Base-by-base conservation (phyloP, 2,888 invertebrate species). In the Pollenia angustigena region DNA sequence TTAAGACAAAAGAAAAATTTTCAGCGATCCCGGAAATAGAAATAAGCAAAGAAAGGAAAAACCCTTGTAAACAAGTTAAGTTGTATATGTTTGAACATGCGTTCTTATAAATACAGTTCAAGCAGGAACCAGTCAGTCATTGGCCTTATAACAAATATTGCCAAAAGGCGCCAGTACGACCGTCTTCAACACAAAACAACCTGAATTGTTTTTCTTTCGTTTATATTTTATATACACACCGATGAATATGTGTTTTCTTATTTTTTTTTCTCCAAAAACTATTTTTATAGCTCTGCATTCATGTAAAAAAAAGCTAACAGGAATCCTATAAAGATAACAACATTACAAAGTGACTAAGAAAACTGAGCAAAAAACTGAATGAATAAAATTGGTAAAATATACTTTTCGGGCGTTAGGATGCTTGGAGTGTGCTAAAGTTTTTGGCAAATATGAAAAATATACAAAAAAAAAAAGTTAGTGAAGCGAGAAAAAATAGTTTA, bases 121-220 rank as follows among this genome's bases (percentile, higher is more conserved):
- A 60, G 54, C 69, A 62, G 72, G 48, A 84, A 74, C 60, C 84
- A 87, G 87, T 87, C 84, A 84, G 87, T 87, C 84, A 84, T 87
- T 87, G 84, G 81, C 81, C 87, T 81, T 68, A 79, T 81, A 87
- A 50, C 32, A 84, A 84, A 84, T 81, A 69, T 58, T 78, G 81
- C 87, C 81, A 78, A 84, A 74, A 84, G 87, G 84, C 87, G 87
- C 84, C 87, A 78, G 87, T 58, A 81, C 76, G 87, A 69, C 87
- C 84, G 87, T 78, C 87, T 81, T 81, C 84, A 78, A 74, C 32
- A 80, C 46, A 68, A 81, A 81, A 79, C 68, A 87, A 87, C 87
- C 87, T 87, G 87, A 87, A 86, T 76, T 64, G 75, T 82, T 76
- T 56, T 52, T 66, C 44, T 54, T 42, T 50, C 4, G 68, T 75